These are phyloP conservation scores for Psilanteris sp. DNA, from an alignment of 1,140 invertebrate species.

Conservation along the genomic window DNA sequence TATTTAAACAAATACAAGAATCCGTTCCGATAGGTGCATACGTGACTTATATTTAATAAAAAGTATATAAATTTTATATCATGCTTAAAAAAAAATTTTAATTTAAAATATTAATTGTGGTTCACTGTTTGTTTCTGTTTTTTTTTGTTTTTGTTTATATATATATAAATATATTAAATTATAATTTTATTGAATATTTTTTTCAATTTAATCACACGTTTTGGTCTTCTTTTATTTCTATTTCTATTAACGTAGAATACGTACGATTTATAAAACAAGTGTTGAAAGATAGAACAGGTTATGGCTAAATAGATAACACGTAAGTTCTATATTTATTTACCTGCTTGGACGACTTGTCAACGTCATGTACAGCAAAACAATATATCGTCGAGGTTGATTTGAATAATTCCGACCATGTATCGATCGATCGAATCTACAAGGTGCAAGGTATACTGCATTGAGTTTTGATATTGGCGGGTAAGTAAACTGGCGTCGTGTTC, in stretches of 20 bases:
- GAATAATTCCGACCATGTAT: constrained; percentile 56
- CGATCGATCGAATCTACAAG: constrained; percentile 51
- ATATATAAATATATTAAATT: too few relatives aligned
- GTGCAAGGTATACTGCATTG: constrained; percentile 25
- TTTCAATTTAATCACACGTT: too few relatives aligned
- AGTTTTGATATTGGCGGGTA: constrained; percentile 27
- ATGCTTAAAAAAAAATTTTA: too few relatives aligned
- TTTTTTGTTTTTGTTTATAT: too few relatives aligned
- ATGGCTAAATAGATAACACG: constrained; percentile 41
- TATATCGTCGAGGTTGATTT: constrained; percentile 52
- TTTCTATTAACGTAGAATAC: too few relatives aligned
- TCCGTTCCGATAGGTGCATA: too few relatives aligned
- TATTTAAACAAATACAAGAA: too few relatives aligned
- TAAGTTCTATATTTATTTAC: constrained; percentile 56
- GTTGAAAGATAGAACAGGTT: constrained; percentile 42
- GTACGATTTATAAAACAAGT: constrained; percentile 45
- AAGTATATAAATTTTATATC: too few relatives aligned
- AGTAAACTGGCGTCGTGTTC: constrained; percentile 16
- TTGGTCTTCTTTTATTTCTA: neutral
- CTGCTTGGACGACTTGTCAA: constrained; percentile 47
- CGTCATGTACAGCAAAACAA: constrained; percentile 47
- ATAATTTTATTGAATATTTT: too few relatives aligned
- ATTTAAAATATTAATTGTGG: too few relatives aligned
- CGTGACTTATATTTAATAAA: too few relatives aligned
- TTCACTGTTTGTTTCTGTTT: too few relatives aligned